A percentile compares a stretch with the other conserved stretches of the same genome.
Conservation (phyloP, 2,888 invertebrate genomes). For the Pollenia griseotomentosa region DNA sequence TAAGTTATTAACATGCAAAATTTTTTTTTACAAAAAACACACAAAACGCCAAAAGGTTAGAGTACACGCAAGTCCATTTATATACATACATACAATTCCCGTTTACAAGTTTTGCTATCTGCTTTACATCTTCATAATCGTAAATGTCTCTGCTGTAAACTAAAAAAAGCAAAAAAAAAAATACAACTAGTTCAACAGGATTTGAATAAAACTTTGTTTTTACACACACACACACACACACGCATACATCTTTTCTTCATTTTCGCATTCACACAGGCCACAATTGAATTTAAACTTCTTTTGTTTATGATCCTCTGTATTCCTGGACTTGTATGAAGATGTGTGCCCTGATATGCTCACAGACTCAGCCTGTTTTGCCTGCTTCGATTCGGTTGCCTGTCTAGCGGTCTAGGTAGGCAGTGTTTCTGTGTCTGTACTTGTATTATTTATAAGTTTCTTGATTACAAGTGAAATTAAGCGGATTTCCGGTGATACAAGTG, state of each 20-base stretch:
- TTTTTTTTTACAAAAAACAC: not conserved
- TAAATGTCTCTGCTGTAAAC: not conserved
- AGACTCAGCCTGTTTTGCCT: constrained; percentile 33
- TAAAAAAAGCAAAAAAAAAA: constrained; percentile 1
- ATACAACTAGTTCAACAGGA: constrained; percentile 53
- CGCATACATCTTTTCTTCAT: not conserved
- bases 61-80: not conserved
- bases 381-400: constrained; percentile 1
- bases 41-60: too few relatives aligned
- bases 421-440: constrained; percentile 7
- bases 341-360: not conserved
- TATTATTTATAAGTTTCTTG: constrained; percentile 58
- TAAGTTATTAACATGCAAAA: constrained; percentile 26
- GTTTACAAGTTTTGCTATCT: not conserved
- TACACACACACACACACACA: not conserved
- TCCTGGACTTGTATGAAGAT: not conserved
- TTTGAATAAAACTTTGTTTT: constrained; percentile 38
- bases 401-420: constrained; percentile 25
- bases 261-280: not conserved
- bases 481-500: constrained; percentile 73
- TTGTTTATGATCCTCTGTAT: constrained; percentile 40
- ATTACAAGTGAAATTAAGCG: constrained; percentile 70
- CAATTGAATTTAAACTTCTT: constrained; percentile 15
- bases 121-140: constrained; percentile 1
- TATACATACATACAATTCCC: not conserved